phyloP scores from a whole-genome alignment of 2,888 invertebrate genomes.

The Ypsolopha sequella region DNA sequence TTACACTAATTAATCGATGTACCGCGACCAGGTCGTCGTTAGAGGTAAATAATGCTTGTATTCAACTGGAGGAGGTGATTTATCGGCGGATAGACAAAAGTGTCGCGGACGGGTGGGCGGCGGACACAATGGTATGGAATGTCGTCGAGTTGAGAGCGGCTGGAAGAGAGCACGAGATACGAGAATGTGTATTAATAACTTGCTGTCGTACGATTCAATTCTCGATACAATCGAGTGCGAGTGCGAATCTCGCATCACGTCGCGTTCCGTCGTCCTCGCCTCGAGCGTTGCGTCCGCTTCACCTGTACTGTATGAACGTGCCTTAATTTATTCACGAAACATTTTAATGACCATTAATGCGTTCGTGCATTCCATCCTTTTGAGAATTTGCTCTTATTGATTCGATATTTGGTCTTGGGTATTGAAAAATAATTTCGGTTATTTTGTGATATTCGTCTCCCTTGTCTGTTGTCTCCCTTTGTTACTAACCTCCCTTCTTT shows the following conservation, averaged over 20 bases:
- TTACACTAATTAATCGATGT: slow-evolving; percentile 69
- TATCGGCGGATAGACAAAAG: slow-evolving; percentile 67
- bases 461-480: slow-evolving; percentile 34
- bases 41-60: slow-evolving; percentile 60
- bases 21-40: slow-evolving; percentile 50
- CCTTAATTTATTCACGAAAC: slow-evolving; percentile 42
- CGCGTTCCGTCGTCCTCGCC: slow-evolving; percentile 25
- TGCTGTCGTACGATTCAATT: slow-evolving; percentile 30
- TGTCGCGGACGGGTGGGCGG: slow-evolving; percentile 57
- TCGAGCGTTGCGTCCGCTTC: slow-evolving; percentile 34
- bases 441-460: slow-evolving; percentile 23
- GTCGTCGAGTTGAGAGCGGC: slow-evolving; percentile 37
- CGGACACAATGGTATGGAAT: slow-evolving; percentile 62
- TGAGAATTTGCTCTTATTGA: background rate
- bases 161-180: slow-evolving; percentile 33
- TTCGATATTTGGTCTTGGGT: background rate
- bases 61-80: slow-evolving; percentile 58
- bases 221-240: slow-evolving; percentile 1
- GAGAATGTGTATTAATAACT: slow-evolving; percentile 68
- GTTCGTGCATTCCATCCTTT: slow-evolving; percentile 9
- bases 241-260: background rate
- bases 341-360: slow-evolving; percentile 40
- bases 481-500: slow-evolving; percentile 30
- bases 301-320: slow-evolving; percentile 47
- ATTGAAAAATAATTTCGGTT: background rate